These are phyloP conservation scores for Megalops atlanticus DNA, from an alignment of 2,113 vertebrate genomes.

Conservation along the genomic window DNA sequence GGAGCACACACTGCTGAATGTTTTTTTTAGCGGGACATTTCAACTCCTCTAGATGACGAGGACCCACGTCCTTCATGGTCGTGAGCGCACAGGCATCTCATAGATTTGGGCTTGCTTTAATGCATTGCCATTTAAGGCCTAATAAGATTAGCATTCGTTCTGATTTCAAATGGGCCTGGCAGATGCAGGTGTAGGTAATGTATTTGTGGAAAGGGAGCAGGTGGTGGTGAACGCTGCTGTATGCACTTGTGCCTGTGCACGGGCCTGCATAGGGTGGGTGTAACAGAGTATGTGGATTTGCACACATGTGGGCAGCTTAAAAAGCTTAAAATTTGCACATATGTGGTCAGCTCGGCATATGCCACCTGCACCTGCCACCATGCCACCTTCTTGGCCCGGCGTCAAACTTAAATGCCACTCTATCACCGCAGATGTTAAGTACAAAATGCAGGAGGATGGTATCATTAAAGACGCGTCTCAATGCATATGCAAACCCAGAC, in stretches of 20 bases:
- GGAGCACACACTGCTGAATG: neutral
- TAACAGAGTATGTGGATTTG: neutral
- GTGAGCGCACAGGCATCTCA: constrained; percentile 25
- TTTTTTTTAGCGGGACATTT: neutral
- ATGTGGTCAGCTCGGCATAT: no score
- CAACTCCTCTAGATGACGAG: neutral
- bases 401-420: neutral
- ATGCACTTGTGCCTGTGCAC: neutral
- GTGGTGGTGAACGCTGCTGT: neutral
- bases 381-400: neutral
- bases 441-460: neutral
- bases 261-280: neutral
- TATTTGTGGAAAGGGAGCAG: neutral
- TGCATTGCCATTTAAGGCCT: neutral
- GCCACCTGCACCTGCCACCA: neutral
- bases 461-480: no score
- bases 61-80: neutral
- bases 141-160: neutral
- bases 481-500: neutral
- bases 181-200: neutral
- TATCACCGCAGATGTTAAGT: neutral
- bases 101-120: constrained; percentile 42
- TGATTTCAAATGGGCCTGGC: neutral
- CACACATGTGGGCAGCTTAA: neutral
- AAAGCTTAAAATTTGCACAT: neutral